phyloP scores from a whole-genome alignment of 2,888 invertebrate genomes.

The Pyrrhia umbra region DNA sequence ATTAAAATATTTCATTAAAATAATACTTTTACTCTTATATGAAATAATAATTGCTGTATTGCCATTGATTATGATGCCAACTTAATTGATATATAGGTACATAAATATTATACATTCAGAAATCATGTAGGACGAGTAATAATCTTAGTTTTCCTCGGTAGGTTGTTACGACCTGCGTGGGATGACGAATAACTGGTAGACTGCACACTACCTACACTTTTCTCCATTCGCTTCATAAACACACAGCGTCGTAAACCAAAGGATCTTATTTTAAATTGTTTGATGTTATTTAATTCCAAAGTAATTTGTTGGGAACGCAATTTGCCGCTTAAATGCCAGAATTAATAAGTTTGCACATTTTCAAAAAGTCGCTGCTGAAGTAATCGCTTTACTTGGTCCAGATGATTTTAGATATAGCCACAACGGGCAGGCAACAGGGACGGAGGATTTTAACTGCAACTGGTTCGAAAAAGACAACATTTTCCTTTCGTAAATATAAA shows the following conservation, averaged over 20 bases:
- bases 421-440: slow-evolving; percentile 84
- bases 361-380: slow-evolving; percentile 82
- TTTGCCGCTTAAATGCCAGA: slow-evolving; percentile 75
- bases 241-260: slow-evolving; percentile 24
- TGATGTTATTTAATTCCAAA: slow-evolving; percentile 55
- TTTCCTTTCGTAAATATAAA: slow-evolving; percentile 74
- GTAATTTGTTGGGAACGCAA: slow-evolving; percentile 67
- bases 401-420: slow-evolving; percentile 87
- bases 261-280: slow-evolving; percentile 41
- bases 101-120: slow-evolving; percentile 14
- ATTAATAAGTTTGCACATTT: slow-evolving; percentile 86
- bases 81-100: not conserved
- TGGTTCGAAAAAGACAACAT: slow-evolving; percentile 90
- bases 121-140: slow-evolving; percentile 33
- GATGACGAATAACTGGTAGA: slow-evolving; percentile 14
- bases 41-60: no score
- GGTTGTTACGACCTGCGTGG: slow-evolving; percentile 39
- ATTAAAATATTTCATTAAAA: no score
- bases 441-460: slow-evolving; percentile 87
- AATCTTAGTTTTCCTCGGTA: slow-evolving; percentile 47
- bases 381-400: slow-evolving; percentile 88
- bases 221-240: slow-evolving; percentile 25
- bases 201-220: slow-evolving; percentile 37
- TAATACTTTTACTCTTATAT: no score
- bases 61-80: no score